These are phyloP conservation scores for Orius insidiosus DNA, from an alignment of 1,140 invertebrate genomes.

Conservation along the genomic window DNA sequence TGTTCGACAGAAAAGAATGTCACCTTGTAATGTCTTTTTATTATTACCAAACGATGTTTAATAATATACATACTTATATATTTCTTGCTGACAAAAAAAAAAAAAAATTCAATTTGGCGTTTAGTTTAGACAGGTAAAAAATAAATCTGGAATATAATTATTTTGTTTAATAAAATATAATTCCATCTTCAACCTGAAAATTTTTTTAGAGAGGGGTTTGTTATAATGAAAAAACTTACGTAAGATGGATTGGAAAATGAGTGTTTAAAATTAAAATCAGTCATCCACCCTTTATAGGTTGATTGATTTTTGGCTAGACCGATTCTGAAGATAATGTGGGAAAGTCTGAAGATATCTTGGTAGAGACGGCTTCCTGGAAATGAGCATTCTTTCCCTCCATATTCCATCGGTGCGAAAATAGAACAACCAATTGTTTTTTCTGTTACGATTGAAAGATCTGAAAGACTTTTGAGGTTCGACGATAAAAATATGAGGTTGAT, in stretches of 20 bases:
- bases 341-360: conserved; percentile 1
- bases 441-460: conserved; percentile 6
- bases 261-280: conserved; percentile 15
- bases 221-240: too few relatives aligned
- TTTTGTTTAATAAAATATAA: conserved; percentile 2
- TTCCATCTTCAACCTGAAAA: conserved; percentile 16
- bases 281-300: conserved; percentile 15
- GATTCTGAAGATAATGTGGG: conserved; percentile 5
- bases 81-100: too few relatives aligned
- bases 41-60: conserved; percentile 30
- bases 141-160: too few relatives aligned
- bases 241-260: conserved; percentile 16
- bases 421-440: conserved; percentile 6
- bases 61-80: conserved; percentile 23
- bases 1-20: conserved; percentile 14
- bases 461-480: conserved; percentile 10
- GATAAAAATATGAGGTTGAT: conserved; percentile 27
- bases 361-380: conserved; percentile 12
- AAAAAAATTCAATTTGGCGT: too few relatives aligned
- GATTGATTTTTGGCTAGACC: conserved; percentile 5
- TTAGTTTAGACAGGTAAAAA: too few relatives aligned
- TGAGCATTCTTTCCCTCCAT: background rate
- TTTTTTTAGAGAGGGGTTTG: too few relatives aligned
- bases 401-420: conserved; percentile 1
- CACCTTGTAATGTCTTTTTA: conserved; percentile 22